These are phyloP conservation scores for Oophaga pumilio DNA, from an alignment of 2,113 vertebrate genomes.

Conservation along the genomic window DNA sequence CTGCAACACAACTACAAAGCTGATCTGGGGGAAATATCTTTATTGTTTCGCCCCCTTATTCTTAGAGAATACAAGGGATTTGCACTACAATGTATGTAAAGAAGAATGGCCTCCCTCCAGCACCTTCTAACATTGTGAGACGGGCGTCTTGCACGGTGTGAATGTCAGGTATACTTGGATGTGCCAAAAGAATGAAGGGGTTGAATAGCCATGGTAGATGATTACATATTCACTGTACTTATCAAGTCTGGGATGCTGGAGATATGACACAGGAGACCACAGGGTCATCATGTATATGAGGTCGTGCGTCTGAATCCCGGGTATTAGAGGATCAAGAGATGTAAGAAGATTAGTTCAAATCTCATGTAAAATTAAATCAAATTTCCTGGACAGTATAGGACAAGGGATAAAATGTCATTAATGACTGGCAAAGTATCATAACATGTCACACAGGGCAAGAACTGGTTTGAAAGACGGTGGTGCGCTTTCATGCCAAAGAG, in stretches of 20 bases:
- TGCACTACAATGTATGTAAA: no score
- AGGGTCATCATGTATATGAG: neutral
- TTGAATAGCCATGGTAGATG: neutral
- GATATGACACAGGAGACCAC: neutral
- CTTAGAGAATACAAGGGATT: no score
- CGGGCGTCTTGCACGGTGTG: neutral
- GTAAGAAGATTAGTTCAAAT: conserved; percentile 17
- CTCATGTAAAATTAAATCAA: conserved; percentile 10
- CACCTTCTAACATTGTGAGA: no score
- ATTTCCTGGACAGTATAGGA: neutral
- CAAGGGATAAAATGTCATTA: neutral
- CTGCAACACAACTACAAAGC: no score
- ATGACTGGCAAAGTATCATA: neutral
- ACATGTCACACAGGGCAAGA: neutral
- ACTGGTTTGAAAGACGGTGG: no score
- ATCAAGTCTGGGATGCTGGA: neutral
- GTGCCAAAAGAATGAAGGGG: neutral
- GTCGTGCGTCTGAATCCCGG: neutral
- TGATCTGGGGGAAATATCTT: no score
- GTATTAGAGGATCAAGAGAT: neutral
- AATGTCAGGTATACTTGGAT: neutral
- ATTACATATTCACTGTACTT: neutral
- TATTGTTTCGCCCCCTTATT: no score
- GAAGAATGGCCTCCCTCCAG: no score
- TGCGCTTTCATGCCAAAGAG: no score